phyloP scores from a whole-genome alignment of 2,797 vertebrate genomes.

The Falco biarmicus region DNA sequence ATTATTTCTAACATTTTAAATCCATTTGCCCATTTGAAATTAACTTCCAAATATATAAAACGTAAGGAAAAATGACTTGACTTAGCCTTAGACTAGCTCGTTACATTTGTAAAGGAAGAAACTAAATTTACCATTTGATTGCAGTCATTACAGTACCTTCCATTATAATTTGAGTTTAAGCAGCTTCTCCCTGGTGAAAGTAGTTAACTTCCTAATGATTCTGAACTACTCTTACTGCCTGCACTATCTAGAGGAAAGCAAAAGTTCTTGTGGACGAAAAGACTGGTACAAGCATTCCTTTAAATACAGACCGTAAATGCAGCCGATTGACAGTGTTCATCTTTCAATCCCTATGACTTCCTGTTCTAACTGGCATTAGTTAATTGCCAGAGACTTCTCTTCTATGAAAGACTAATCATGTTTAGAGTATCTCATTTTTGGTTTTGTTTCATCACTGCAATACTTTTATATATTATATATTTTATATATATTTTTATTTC shows the following conservation, averaged over 20 bases:
- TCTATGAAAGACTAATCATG: constrained; percentile 64
- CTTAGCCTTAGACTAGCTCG: neutral
- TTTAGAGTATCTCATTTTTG: constrained; percentile 80
- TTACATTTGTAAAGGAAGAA: neutral
- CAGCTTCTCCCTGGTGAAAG: neutral
- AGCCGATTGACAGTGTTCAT: neutral
- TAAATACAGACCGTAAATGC: neutral
- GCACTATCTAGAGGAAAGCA: neutral
- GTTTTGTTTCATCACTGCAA: constrained; percentile 91
- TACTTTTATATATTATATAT: constrained; percentile 85
- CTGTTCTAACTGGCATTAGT: neutral
- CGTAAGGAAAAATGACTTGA: neutral
- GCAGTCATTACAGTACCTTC: neutral
- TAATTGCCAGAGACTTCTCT: constrained; percentile 13
- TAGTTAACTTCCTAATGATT: neutral
- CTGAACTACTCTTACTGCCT: neutral
- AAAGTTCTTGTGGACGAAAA: neutral
- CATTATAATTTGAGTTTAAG: neutral
- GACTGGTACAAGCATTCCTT: neutral
- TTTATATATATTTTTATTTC: constrained; percentile 87
- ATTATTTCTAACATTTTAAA: neutral
- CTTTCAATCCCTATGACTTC: neutral
- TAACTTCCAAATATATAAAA: neutral
- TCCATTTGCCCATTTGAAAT: constrained; percentile 26
- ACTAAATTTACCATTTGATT: neutral